phyloP scores from a whole-genome alignment of 1,140 invertebrate species.

The Propsilocerus akamusi region DNA sequence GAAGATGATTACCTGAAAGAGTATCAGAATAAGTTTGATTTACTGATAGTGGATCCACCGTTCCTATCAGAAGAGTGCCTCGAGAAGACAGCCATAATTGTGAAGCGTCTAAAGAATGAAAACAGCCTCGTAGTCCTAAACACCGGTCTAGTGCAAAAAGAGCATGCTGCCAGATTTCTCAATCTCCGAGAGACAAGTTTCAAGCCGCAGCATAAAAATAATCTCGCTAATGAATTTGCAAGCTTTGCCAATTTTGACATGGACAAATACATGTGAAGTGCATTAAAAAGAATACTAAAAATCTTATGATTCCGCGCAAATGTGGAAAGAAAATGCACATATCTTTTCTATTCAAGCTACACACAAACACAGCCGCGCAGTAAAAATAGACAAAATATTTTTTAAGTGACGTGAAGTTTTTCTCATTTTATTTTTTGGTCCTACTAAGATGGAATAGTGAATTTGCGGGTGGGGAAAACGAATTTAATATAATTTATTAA shows the following conservation, averaged over 20 bases:
- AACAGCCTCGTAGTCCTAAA: conserved; percentile 62
- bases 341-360: too few species aligned
- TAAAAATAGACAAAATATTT: too few species aligned
- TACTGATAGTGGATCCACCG: conserved; percentile 85
- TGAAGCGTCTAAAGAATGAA: conserved; percentile 53
- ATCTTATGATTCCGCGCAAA: too few species aligned
- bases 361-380: too few species aligned
- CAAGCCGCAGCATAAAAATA: conserved; percentile 64
- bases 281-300: too few species aligned
- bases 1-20: conserved; percentile 39
- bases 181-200: conserved; percentile 47
- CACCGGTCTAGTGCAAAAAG: conserved; percentile 68
- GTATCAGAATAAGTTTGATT: conserved; percentile 44
- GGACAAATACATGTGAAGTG: conserved; percentile 20
- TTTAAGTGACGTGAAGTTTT: too few species aligned
- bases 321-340: too few species aligned
- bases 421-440: too few species aligned
- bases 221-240: conserved; percentile 80
- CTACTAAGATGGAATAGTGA: too few species aligned
- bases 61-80: conserved; percentile 88
- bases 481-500: too few species aligned
- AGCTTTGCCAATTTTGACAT: conserved; percentile 78
- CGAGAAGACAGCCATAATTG: conserved; percentile 59
- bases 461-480: too few species aligned
- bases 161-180: conserved; percentile 42